A percentile compares a stretch with the other conserved stretches of the same genome.
Evolutionary conservation across 2,888 invertebrate species (phyloP).

Genomic region (Crossocerus cetratus): DNA sequence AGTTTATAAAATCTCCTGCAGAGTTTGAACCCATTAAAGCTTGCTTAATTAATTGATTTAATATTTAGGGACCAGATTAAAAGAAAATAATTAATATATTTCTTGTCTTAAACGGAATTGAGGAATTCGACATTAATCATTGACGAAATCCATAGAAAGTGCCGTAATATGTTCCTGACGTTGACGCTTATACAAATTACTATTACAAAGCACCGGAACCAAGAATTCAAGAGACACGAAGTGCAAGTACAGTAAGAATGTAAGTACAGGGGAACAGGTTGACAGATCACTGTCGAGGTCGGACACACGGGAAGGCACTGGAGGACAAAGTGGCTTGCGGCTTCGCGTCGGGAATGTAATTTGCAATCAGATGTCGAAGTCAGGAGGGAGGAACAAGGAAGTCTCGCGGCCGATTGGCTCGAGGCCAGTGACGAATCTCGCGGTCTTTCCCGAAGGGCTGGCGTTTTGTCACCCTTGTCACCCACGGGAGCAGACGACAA

Average conservation of each 20-base stretch:
- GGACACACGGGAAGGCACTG: not conserved
- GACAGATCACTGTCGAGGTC: conserved; percentile 10
- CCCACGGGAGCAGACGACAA: conserved; percentile 22
- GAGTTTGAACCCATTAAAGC: no score
- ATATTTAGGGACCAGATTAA: no score
- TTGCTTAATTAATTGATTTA: no score
- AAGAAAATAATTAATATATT: no score
- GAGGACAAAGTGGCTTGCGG: conserved; percentile 12
- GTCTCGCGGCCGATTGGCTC: conserved; percentile 49
- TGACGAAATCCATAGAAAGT: no score
- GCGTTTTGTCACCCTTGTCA: conserved; percentile 59
- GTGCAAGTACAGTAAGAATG: not conserved
- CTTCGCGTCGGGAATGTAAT: conserved; percentile 46
- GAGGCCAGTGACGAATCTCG: conserved; percentile 57
- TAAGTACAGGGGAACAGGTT: conserved; percentile 6
- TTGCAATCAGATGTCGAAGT: conserved; percentile 59
- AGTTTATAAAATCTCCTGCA: no score
- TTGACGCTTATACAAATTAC: no score
- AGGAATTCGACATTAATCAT: no score
- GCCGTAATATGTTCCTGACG: no score
- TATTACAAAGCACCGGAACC: no score
- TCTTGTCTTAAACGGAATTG: no score
- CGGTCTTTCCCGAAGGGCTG: conserved; percentile 40
- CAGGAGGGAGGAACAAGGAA: conserved; percentile 48
- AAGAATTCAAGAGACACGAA: no score